phyloP scores from a whole-genome alignment of 2,113 vertebrate species.

The Condylura cristata region DNA sequence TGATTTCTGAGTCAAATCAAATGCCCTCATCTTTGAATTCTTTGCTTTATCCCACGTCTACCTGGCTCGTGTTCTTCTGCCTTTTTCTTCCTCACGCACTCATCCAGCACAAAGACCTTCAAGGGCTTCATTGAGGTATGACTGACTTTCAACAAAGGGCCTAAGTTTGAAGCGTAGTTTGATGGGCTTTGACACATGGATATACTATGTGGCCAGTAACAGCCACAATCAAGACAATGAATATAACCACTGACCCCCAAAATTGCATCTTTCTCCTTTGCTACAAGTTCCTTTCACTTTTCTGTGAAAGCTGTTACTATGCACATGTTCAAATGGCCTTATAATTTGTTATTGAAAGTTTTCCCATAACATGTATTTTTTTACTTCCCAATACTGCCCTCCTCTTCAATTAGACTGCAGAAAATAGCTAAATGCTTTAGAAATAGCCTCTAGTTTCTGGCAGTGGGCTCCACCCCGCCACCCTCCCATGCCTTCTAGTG shows the following conservation, averaged over 20 bases:
- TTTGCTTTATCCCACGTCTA: neutral
- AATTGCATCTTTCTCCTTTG: neutral
- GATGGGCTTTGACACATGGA: neutral
- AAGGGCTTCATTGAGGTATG: neutral
- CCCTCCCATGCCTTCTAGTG: neutral
- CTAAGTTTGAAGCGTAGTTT: neutral
- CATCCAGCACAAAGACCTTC: neutral
- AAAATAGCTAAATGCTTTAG: neutral
- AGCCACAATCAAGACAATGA: neutral
- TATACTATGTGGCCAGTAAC: neutral
- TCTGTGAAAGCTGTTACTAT: neutral
- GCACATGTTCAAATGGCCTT: neutral
- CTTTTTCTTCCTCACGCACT: neutral
- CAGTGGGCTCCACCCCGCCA: rapidly evolving
- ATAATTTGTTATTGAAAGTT: neutral
- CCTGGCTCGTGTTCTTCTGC: neutral
- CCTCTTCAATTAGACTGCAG: neutral
- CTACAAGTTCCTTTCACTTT: neutral
- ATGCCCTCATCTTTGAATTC: neutral
- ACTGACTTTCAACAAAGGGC: rapidly evolving
- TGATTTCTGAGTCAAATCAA: neutral
- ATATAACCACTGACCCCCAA: neutral
- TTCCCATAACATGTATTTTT: neutral
- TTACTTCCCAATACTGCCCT: neutral
- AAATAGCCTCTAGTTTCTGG: neutral